Percentiles rank a stretch among this genome's conserved stretches.
Conservation (phyloP, 1,140 invertebrate genomes). For the Drosophila bipectinata region DNA sequence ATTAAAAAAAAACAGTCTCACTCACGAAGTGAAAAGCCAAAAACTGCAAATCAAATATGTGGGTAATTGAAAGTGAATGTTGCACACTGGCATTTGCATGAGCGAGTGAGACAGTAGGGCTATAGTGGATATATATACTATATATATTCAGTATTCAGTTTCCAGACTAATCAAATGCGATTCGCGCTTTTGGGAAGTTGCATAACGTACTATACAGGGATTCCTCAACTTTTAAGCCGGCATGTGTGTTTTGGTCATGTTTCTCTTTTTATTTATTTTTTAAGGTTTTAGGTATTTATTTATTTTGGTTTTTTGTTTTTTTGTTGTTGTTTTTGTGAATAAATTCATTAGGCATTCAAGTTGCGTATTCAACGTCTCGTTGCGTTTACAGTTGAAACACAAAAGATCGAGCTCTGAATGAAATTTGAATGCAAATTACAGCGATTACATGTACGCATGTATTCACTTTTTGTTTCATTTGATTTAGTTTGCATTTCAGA, state of each 20-base stretch:
- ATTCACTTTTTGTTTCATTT: background rate
- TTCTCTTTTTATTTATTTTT: background rate
- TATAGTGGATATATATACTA: too few relatives aligned
- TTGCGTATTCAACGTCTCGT: background rate
- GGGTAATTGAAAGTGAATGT: conserved; percentile 53
- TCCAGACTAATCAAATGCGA: background rate
- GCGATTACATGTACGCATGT: background rate
- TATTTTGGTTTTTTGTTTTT: background rate
- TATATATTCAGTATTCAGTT: background rate
- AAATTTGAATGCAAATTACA: conserved; percentile 5
- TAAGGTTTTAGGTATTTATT: conserved; percentile 1
- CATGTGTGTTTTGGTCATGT: background rate
- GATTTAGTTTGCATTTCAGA: background rate
- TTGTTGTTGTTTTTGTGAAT: background rate
- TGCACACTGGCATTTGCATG: background rate
- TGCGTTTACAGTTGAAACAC: background rate
- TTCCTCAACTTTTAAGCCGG: background rate
- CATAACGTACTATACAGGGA: background rate
- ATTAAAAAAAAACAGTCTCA: too few relatives aligned
- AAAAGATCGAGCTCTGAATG: background rate
- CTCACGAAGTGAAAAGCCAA: conserved; percentile 7
- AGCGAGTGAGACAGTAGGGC: background rate
- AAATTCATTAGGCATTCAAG: conserved; percentile 38
- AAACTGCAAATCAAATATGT: conserved; percentile 55
- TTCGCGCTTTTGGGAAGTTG: background rate